Percentiles rank a stretch among this genome's conserved stretches.
Evolutionary conservation across 2,888 invertebrate genomes (phyloP).

Genomic region (Ochropleura leucogaster): DNA sequence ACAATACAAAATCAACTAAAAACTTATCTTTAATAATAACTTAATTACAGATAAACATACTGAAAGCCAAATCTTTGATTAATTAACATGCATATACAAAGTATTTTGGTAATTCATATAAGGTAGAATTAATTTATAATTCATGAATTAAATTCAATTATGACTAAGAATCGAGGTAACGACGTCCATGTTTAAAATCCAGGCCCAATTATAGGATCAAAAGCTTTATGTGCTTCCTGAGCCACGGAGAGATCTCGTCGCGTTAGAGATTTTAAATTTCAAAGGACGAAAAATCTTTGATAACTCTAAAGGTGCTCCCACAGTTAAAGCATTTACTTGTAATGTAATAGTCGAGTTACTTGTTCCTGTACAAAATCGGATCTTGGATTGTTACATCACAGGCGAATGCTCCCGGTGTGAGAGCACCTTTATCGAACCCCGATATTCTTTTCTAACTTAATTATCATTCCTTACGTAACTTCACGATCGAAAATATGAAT

Average conservation of each 20-base stretch:
- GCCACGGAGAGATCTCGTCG: not conserved
- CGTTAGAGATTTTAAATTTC: not conserved
- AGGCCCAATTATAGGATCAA: not conserved
- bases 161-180: conserved; percentile 10
- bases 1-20: not conserved
- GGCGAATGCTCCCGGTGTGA: no score
- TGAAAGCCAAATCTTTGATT: conserved; percentile 15
- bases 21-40: conserved; percentile 6
- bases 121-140: conserved; percentile 9
- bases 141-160: conserved; percentile 8
- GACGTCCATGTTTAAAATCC: not conserved
- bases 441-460: conserved; percentile 14
- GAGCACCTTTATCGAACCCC: conserved; percentile 1
- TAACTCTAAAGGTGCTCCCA: no score
- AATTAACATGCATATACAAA: conserved; percentile 2
- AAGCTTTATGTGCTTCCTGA: not conserved
- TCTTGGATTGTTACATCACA: no score
- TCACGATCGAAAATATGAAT: conserved; percentile 49
- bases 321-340: no score
- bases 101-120: conserved; percentile 14
- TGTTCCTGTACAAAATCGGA: no score
- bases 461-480: conserved; percentile 17
- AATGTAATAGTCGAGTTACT: no score
- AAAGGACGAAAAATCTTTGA: not conserved
- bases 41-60: not conserved